A percentile compares a stretch with the other conserved stretches of the same genome.
Evolutionary conservation across 2,797 vertebrate species (phyloP).

Genomic region (Rhynchotus rufescens): DNA sequence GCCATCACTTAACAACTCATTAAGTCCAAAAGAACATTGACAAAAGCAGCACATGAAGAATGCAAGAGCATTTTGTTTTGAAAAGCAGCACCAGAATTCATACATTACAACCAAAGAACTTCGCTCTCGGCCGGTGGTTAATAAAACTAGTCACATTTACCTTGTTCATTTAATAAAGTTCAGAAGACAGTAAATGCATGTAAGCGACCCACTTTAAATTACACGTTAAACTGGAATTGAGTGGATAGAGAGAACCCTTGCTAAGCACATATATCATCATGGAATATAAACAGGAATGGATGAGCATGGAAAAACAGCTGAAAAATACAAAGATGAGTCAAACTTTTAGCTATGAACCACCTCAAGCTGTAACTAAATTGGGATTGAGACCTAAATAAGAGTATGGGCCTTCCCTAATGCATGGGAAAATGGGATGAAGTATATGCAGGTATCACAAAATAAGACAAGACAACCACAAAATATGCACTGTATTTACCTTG

Average conservation of each 20-base stretch:
- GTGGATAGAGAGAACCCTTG: neutral
- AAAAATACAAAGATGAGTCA: slow-evolving; percentile 23
- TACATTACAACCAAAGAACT: neutral
- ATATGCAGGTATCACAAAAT: neutral
- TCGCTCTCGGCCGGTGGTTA: neutral
- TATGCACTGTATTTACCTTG: slow-evolving; percentile 84
- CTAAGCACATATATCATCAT: neutral
- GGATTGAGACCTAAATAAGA: neutral
- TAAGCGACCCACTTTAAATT: neutral
- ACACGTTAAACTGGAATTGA: neutral
- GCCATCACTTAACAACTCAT: neutral
- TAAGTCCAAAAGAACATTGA: neutral
- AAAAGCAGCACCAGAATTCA: neutral
- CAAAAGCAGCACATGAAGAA: neutral
- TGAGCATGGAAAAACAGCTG: neutral
- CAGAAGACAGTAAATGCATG: neutral
- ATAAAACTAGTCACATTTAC: neutral
- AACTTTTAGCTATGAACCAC: neutral
- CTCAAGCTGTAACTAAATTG: slow-evolving; percentile 20
- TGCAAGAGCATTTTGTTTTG: neutral
- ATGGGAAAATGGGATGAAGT: neutral
- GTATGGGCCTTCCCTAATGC: neutral
- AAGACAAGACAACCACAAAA: slow-evolving; percentile 17
- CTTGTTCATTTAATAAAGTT: neutral
- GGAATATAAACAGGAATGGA: neutral